A percentile compares a stretch with the other conserved stretches of the same genome.
Evolutionary conservation across 2,797 vertebrate genomes (phyloP).

Genomic region (Schizopygopsis pylzovi): DNA sequence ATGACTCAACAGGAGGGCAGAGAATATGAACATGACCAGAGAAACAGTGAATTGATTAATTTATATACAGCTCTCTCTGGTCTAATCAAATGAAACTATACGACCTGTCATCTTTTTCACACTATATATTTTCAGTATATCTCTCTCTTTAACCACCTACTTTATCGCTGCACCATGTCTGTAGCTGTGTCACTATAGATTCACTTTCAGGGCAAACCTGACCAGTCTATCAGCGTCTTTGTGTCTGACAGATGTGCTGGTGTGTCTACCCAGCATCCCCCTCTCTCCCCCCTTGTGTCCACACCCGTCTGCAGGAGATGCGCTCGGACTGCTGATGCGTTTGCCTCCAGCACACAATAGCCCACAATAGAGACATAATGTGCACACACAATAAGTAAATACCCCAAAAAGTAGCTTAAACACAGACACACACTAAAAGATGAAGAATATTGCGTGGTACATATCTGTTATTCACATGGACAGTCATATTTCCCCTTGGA

Average conservation of each 20-base stretch:
- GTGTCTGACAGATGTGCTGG: constrained; percentile 54
- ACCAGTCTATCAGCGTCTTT: constrained; percentile 45
- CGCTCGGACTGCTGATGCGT: constrained; percentile 51
- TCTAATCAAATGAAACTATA: neutral
- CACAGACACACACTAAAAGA: neutral
- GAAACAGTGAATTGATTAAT: neutral
- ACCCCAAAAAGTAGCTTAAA: neutral
- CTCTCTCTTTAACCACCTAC: neutral
- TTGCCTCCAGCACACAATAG: constrained; percentile 24
- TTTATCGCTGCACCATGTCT: neutral
- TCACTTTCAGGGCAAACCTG: constrained; percentile 33
- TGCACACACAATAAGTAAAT: constrained; percentile 3
- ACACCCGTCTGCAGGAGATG: constrained; percentile 55
- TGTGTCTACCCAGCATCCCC: constrained; percentile 17
- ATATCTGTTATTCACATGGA: neutral
- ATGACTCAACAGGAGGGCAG: constrained; percentile 31
- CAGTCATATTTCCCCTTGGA: neutral
- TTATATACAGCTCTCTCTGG: neutral
- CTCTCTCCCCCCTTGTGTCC: constrained; percentile 3
- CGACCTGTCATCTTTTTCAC: neutral
- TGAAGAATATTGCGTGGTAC: neutral
- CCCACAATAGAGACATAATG: constrained; percentile 8
- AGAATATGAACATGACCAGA: constrained; percentile 8
- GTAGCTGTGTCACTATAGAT: neutral
- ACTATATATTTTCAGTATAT: neutral